A percentile compares a stretch with the other conserved stretches of the same genome.
phyloP scores from a whole-genome alignment of 2,797 vertebrate genomes.

The Adrianichthys oophorus region DNA sequence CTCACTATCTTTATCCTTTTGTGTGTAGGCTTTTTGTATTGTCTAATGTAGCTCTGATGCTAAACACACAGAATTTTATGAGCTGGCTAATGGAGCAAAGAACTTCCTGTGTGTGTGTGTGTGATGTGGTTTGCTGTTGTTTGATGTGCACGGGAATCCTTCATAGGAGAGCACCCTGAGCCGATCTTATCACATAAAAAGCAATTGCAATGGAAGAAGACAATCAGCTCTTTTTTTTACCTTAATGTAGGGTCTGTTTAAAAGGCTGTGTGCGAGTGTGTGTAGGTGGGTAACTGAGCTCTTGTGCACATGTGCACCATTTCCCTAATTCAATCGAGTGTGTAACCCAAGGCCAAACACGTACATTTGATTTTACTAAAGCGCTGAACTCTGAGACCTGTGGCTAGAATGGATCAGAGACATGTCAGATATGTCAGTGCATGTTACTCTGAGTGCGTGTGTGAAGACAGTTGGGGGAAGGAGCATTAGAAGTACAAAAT shows the following conservation, averaged over 20 bases:
- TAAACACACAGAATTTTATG: slow-evolving; percentile 79
- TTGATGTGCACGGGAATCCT: slow-evolving; percentile 77
- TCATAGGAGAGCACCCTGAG: slow-evolving; percentile 67
- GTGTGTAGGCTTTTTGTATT: slow-evolving; percentile 68
- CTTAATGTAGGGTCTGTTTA: slow-evolving; percentile 70
- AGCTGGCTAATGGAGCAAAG: slow-evolving; percentile 75
- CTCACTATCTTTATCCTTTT: slow-evolving; percentile 51
- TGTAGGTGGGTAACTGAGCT: slow-evolving; percentile 17
- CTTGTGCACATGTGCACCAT: slow-evolving; percentile 35
- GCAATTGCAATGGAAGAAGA: slow-evolving; percentile 66
- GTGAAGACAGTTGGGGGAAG: slow-evolving; percentile 5
- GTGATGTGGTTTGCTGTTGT: slow-evolving; percentile 75
- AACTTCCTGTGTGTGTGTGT: slow-evolving; percentile 74
- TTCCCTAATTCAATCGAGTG: slow-evolving; percentile 74
- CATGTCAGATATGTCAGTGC: slow-evolving; percentile 48
- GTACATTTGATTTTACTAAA: slow-evolving; percentile 72
- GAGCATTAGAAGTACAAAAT: slow-evolving; percentile 2
- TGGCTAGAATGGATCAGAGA: slow-evolving; percentile 50
- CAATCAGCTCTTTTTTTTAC: slow-evolving; percentile 60
- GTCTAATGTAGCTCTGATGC: slow-evolving; percentile 62
- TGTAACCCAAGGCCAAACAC: slow-evolving; percentile 73
- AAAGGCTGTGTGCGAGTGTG: slow-evolving; percentile 26
- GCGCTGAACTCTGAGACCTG: slow-evolving; percentile 62
- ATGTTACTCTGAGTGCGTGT: slow-evolving; percentile 16
- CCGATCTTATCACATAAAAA: slow-evolving; percentile 78